Evolutionary conservation across 2,888 invertebrate species (phyloP).

Genomic region (Himalopsyche anomala): DNA sequence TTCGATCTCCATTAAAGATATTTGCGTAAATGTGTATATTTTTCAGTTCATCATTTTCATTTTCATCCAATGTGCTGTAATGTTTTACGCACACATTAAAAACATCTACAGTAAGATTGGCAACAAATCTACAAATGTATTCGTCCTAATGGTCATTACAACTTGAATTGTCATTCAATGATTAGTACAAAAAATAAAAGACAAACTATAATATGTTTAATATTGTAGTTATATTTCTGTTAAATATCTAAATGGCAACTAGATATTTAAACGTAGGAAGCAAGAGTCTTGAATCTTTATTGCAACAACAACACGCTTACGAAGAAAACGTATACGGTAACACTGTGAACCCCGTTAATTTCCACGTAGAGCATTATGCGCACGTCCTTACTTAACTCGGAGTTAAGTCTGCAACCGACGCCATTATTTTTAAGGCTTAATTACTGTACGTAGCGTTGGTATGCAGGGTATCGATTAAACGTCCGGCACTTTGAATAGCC

Average conservation of each 20-base stretch:
- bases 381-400: constrained; percentile 40
- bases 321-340: background rate
- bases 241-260: background rate
- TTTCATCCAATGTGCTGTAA: no score
- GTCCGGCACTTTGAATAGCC: constrained; percentile 47
- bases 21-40: no score
- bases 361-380: constrained; percentile 40
- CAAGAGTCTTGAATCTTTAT: background rate
- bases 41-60: no score
- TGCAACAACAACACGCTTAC: background rate
- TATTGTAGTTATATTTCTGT: no score
- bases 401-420: constrained; percentile 51
- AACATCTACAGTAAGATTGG: no score
- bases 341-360: constrained; percentile 35
- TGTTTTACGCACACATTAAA: no score
- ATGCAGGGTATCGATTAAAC: constrained; percentile 60
- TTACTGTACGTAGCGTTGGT: constrained; percentile 49
- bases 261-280: background rate
- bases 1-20: no score
- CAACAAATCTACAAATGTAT: no score
- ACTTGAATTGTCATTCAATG: no score
- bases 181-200: no score
- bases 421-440: constrained; percentile 60
- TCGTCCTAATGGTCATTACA: no score
- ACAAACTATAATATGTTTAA: no score